phyloP scores from a whole-genome alignment of 1,140 invertebrate genomes.

The Trichoplusia ni region DNA sequence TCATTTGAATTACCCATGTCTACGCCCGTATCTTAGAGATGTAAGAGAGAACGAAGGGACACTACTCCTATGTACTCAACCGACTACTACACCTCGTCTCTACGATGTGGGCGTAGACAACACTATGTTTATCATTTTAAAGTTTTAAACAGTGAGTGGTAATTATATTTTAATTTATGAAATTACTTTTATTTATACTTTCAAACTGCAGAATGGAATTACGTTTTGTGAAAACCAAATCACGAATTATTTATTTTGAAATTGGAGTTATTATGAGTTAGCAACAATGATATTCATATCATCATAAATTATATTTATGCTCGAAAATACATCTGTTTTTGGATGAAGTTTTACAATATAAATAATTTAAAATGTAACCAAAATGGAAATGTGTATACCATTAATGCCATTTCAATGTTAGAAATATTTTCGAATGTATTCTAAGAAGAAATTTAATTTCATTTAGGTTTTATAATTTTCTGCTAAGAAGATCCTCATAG shows the following conservation, averaged over 20 bases:
- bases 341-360: neutral
- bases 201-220: slow-evolving; percentile 9
- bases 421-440: neutral
- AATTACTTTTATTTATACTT: neutral
- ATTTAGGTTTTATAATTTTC: neutral
- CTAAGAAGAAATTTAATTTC: neutral
- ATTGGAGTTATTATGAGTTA: neutral
- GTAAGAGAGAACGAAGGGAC: no score
- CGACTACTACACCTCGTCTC: no score
- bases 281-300: neutral
- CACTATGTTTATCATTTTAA: no score
- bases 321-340: neutral
- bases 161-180: slow-evolving; percentile 3
- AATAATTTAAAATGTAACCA: neutral
- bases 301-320: neutral
- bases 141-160: neutral
- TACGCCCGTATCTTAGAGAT: no score
- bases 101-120: no score
- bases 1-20: no score
- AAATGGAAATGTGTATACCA: neutral
- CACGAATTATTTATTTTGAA: neutral
- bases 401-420: no score
- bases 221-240: slow-evolving; percentile 2
- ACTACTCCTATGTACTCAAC: no score
- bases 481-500: neutral